Conservation (phyloP, 2,113 vertebrate species). For the Panurus biarmicus region DNA sequence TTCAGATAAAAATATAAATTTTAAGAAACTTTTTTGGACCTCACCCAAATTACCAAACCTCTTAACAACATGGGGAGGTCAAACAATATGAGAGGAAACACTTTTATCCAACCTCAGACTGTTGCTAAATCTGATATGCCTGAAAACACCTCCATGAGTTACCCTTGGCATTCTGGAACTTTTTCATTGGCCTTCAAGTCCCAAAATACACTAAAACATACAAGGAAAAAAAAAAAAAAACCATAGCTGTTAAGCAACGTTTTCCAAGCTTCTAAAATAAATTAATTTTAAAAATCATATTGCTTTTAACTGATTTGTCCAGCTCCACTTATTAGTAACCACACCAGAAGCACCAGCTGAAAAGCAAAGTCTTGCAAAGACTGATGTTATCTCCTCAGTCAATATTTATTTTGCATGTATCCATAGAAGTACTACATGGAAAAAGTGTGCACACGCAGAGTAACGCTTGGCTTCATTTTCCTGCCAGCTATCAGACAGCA, state of each 20-base stretch:
- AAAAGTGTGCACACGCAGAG: background rate
- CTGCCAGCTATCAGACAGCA: background rate
- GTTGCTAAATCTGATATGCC: background rate
- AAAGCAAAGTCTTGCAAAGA: background rate
- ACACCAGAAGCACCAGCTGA: background rate
- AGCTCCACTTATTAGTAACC: background rate
- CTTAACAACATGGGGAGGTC: background rate
- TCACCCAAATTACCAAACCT: background rate
- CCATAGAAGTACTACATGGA: background rate
- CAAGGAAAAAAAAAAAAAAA: background rate
- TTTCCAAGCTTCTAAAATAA: background rate
- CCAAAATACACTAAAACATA: background rate
- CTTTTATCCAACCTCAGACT: background rate
- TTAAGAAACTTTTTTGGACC: background rate
- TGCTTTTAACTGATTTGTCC: background rate
- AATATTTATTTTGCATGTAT: constrained; percentile 9
- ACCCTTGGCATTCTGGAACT: background rate
- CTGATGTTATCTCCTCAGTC: background rate
- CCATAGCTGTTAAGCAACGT: background rate
- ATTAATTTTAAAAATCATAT: background rate
- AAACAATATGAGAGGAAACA: background rate
- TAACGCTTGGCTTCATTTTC: background rate
- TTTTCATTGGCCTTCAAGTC: background rate
- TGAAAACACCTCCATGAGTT: background rate
- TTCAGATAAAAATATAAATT: background rate